These are phyloP conservation scores for Zeus faber DNA, from an alignment of 2,113 vertebrate genomes.

Conservation along the genomic window DNA sequence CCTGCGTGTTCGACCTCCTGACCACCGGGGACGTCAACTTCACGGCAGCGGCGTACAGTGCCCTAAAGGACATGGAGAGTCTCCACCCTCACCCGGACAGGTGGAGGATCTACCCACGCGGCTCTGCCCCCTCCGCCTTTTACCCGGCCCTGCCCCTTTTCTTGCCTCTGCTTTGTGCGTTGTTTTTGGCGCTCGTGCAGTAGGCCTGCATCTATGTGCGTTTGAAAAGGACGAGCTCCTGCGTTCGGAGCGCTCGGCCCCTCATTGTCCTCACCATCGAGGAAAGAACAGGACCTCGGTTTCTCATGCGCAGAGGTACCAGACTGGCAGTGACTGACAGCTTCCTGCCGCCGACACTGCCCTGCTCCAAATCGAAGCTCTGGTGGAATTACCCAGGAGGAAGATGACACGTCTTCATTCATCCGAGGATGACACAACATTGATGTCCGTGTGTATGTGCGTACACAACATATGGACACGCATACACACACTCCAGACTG, in stretches of 20 bases:
- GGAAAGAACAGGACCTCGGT: no score
- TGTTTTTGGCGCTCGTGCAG: conserved; percentile 32
- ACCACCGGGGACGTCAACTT: conserved; percentile 96
- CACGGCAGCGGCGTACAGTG: conserved; percentile 87
- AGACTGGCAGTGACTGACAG: conserved; percentile 2
- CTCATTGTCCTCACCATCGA: no score
- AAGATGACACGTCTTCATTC: not conserved
- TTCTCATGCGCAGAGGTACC: no score
- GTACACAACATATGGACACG: conserved; percentile 10
- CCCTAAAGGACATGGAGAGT: conserved; percentile 87
- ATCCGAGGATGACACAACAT: conserved; percentile 52
- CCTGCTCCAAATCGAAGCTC: no score
- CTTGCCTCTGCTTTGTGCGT: conserved; percentile 51
- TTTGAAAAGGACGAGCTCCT: no score
- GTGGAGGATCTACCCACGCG: conserved; percentile 88
- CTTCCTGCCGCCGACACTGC: conserved; percentile 12
- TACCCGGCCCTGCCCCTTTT: conserved; percentile 32
- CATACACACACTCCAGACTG: conserved; percentile 58
- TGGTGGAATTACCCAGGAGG: conserved; percentile 15
- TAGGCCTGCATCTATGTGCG: not conserved
- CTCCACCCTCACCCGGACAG: conserved; percentile 86
- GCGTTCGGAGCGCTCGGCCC: no score
- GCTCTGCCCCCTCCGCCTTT: conserved; percentile 31
- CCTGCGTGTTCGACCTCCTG: conserved; percentile 93
- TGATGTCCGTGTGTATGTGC: conserved; percentile 39